Evolutionary conservation across 2,113 vertebrate genomes (phyloP), one percentile per base, ranked within the genome.

Genomic region (Hassar affinis): DNA sequence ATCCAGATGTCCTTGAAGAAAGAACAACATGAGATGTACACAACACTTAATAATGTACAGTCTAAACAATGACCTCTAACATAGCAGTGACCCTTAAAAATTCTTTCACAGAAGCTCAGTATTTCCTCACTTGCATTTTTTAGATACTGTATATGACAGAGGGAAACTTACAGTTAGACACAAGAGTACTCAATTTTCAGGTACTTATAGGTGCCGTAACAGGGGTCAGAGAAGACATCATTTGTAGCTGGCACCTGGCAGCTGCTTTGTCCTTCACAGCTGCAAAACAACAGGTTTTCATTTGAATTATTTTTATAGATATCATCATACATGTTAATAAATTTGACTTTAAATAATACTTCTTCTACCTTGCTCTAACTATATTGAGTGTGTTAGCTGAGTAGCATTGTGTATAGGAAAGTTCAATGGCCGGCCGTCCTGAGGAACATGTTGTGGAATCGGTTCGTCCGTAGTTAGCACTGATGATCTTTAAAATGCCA

Each of bases 401-500:
- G 3, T 56, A 79, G 51, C 85, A 86, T 56, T 86, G 42, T 20
- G 80, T 83, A 49, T 84, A 61, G 20, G 25, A 2, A 30, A 56
- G 0, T 42, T 66, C 15, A 68, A 1, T 18, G 7, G 10, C 1
- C 56, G 68, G 66, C 18, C 7, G 15, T 68, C 57, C 59, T 35
- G n/a, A 0, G 57, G 84, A 56, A 66, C 84, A 85, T 1, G 35
- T 77, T 25, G 1, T 68, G 59, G 33, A n/a, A 47, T 47, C 42
- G 11, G 68, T 71, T 30, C 68, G 68, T 22, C 38, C 68, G 2
- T n/a, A 71, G 42, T n/a, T 45, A 15, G 68, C 68, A 0, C 25
- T 47, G 11, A 45, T 71, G 42, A n/a, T 71, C 22, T n/a, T 45
- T 45, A 71, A 10, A 47, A 1, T 4, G 22, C 5, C 20, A 14